Percentiles rank a stretch among this genome's conserved stretches.
Evolutionary conservation across 2,797 vertebrate genomes (phyloP).

Genomic region (Lacerta viridis): DNA sequence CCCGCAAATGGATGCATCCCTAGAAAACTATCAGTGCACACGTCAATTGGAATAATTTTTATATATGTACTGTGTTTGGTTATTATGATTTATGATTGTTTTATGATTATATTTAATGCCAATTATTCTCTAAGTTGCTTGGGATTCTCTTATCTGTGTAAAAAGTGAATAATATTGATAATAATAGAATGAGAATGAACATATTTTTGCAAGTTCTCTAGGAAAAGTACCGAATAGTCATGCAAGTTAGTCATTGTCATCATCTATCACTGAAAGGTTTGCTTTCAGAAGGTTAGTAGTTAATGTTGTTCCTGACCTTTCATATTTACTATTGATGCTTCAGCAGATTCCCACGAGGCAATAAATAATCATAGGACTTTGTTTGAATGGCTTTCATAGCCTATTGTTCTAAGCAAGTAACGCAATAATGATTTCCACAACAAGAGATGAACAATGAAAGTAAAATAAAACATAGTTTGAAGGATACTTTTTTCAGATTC

Average conservation of each 20-base stretch:
- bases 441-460: slow-evolving; percentile 10
- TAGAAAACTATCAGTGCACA: neutral
- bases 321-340: slow-evolving; percentile 63
- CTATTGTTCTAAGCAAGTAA: slow-evolving; percentile 53
- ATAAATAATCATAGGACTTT: slow-evolving; percentile 31
- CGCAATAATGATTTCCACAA: slow-evolving; percentile 48
- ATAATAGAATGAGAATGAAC: slow-evolving; percentile 7
- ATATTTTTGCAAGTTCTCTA: slow-evolving; percentile 48
- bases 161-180: neutral
- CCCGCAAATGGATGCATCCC: neutral
- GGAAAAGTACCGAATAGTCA: slow-evolving; percentile 18
- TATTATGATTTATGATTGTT: no score
- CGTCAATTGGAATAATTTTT: neutral
- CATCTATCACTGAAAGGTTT: slow-evolving; percentile 58
- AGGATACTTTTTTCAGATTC: neutral
- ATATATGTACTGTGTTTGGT: no score
- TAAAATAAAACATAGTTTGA: slow-evolving; percentile 17
- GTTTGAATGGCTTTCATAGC: slow-evolving; percentile 48
- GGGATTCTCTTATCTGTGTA: no score
- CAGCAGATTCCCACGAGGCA: slow-evolving; percentile 61
- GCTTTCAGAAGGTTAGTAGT: slow-evolving; percentile 61
- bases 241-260: slow-evolving; percentile 43
- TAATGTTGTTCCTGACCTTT: slow-evolving; percentile 70
- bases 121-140: no score
- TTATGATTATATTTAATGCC: no score